These are phyloP conservation scores for Drosophila equinoxialis DNA, from an alignment of 1,140 invertebrate genomes.

Conservation along the genomic window DNA sequence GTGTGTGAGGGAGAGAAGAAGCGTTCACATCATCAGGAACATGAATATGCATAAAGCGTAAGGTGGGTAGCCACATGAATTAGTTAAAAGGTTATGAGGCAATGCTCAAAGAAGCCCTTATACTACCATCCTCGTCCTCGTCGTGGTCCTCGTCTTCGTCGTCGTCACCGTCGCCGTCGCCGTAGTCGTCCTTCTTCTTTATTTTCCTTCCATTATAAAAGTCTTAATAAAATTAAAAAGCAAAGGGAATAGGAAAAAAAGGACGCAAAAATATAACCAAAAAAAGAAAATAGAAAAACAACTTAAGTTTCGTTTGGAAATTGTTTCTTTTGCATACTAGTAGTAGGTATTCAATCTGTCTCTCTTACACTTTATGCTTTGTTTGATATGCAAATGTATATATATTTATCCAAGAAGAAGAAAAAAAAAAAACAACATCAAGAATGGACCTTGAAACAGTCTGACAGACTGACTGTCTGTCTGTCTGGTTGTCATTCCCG, in stretches of 20 bases:
- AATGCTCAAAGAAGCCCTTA: constrained; percentile 24
- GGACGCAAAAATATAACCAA: neutral
- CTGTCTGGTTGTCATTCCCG: neutral
- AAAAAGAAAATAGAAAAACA: neutral
- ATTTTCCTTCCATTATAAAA: constrained; percentile 22
- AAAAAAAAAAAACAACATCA: too few relatives aligned
- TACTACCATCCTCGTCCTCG: neutral
- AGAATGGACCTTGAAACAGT: constrained; percentile 31
- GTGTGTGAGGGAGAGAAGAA: neutral
- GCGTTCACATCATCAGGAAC: constrained; percentile 29
- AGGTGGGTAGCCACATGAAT: constrained; percentile 64
- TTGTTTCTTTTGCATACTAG: neutral
- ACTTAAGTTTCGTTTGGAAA: constrained; percentile 11
- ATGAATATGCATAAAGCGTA: constrained; percentile 68
- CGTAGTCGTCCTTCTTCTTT: constrained; percentile 16
- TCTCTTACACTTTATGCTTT: constrained; percentile 14
- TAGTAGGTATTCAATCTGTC: constrained; percentile 4
- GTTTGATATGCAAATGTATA: constrained; percentile 46
- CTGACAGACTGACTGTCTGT: constrained; percentile 20
- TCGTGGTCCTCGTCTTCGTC: neutral
- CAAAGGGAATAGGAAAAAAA: constrained; percentile 4
- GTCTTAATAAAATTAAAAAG: constrained; percentile 23
- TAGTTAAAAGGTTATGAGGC: constrained; percentile 66
- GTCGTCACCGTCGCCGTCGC: neutral
- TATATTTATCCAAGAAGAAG: constrained; percentile 4